Percentiles rank a stretch among this genome's conserved stretches.
These are phyloP conservation scores for Paratilapia polleni DNA, from an alignment of 2,113 vertebrate species.

Conservation along the genomic window DNA sequence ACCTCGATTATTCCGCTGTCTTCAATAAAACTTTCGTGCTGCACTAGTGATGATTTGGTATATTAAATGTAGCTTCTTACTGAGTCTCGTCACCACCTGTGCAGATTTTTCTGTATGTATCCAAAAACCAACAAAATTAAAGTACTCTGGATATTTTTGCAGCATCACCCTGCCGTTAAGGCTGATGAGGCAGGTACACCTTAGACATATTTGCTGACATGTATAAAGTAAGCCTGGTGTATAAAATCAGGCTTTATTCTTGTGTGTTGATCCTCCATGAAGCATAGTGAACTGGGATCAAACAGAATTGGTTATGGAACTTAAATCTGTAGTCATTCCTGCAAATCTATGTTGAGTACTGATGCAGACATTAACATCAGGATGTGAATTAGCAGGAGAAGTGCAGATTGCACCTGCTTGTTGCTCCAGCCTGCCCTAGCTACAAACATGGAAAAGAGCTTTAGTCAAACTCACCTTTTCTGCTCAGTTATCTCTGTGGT, in stretches of 20 bases:
- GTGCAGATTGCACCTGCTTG: background rate
- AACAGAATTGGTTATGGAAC: background rate
- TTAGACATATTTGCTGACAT: background rate
- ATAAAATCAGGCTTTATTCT: background rate
- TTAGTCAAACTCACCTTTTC: constrained; percentile 35
- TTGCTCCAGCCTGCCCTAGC: background rate
- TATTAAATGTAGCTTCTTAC: too few relatives aligned
- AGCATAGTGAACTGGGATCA: background rate
- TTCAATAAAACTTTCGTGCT: too few relatives aligned
- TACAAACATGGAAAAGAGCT: background rate
- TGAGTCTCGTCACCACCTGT: background rate
- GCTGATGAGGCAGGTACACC: background rate
- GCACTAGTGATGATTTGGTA: background rate
- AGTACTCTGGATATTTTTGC: background rate
- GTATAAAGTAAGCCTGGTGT: background rate
- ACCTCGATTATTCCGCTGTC: too few relatives aligned
- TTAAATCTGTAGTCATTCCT: background rate
- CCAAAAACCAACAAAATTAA: background rate
- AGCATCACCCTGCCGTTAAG: background rate
- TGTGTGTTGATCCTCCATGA: background rate
- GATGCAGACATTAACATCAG: constrained; percentile 19
- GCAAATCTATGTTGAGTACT: constrained; percentile 12
- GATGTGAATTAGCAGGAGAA: background rate
- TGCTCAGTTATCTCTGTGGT: constrained; percentile 38
- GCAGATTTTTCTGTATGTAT: background rate